Conservation (phyloP, 2,888 invertebrate species). For the Athrips mouffetella region DNA sequence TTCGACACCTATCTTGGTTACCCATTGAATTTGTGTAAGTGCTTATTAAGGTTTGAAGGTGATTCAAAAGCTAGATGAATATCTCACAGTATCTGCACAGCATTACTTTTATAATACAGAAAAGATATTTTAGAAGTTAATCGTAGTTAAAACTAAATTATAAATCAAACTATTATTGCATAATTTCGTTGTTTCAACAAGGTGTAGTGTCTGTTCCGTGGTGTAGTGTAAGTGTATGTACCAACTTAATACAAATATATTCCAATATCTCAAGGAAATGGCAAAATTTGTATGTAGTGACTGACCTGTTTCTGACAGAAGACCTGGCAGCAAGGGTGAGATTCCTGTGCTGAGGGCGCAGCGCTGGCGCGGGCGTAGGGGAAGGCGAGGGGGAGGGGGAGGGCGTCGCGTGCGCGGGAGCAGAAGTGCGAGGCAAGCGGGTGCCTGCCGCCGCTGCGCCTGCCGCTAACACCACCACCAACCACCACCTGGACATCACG, state of each 20-base stretch:
- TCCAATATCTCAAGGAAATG: too few species aligned
- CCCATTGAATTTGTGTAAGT: conserved; percentile 7
- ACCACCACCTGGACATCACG: conserved; percentile 67
- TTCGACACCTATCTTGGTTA: conserved; percentile 4
- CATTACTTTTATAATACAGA: too few species aligned
- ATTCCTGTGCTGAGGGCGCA: conserved; percentile 65
- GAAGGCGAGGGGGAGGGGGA: conserved; percentile 58
- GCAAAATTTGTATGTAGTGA: conserved; percentile 21
- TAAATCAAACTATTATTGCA: neutral
- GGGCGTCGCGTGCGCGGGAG: conserved; percentile 72
- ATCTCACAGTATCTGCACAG: too few species aligned
- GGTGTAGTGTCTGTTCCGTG: too few species aligned
- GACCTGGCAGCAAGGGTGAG: conserved; percentile 66
- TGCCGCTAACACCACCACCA: conserved; percentile 57
- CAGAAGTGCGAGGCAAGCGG: conserved; percentile 65
- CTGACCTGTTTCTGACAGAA: conserved; percentile 72
- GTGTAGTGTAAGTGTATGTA: too few species aligned
- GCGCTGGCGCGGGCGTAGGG: conserved; percentile 77
- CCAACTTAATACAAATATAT: too few species aligned
- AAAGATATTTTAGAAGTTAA: too few species aligned
- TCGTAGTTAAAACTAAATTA: neutral
- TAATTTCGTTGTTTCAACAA: neutral
- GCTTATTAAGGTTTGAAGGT: conserved; percentile 12
- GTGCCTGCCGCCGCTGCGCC: conserved; percentile 63
- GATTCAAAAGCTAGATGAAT: too few species aligned